These are phyloP conservation scores for Drosophila infuscata DNA, from an alignment of 2,888 invertebrate genomes.

Conservation along the genomic window DNA sequence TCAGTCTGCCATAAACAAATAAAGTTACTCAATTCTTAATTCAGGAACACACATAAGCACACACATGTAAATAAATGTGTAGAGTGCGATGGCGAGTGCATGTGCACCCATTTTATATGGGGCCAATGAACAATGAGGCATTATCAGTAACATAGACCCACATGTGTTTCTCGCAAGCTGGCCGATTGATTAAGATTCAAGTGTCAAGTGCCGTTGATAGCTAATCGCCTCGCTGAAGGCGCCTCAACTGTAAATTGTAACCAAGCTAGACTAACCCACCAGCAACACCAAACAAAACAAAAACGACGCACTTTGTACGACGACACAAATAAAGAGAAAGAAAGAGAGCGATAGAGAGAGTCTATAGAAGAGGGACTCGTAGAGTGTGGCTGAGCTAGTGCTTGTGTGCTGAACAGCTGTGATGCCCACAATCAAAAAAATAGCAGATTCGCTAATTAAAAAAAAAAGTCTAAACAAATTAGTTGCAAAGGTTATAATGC, in stretches of 20 bases:
- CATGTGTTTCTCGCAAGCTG: slow-evolving; percentile 27
- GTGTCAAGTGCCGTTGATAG: slow-evolving; percentile 59
- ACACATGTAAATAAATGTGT: neutral
- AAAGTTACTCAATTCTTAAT: neutral
- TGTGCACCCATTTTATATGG: slow-evolving; percentile 51
- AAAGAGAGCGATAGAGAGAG: neutral
- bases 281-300: slow-evolving; percentile 23
- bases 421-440: neutral
- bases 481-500: neutral
- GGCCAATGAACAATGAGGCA: slow-evolving; percentile 59
- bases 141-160: slow-evolving; percentile 53
- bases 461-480: neutral
- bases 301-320: slow-evolving; percentile 34
- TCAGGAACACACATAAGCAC: neutral
- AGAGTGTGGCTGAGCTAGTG: slow-evolving; percentile 1
- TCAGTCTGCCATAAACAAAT: neutral
- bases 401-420: neutral
- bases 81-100: slow-evolving; percentile 55
- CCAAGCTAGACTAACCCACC: slow-evolving; percentile 38
- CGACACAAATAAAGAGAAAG: neutral
- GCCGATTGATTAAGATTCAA: slow-evolving; percentile 57
- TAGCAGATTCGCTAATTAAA: neutral
- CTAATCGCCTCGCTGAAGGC: slow-evolving; percentile 65
- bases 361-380: neutral
- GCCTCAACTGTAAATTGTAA: slow-evolving; percentile 51